These are phyloP conservation scores for Parotia lawesii DNA, from an alignment of 2,113 vertebrate species.

Conservation along the genomic window DNA sequence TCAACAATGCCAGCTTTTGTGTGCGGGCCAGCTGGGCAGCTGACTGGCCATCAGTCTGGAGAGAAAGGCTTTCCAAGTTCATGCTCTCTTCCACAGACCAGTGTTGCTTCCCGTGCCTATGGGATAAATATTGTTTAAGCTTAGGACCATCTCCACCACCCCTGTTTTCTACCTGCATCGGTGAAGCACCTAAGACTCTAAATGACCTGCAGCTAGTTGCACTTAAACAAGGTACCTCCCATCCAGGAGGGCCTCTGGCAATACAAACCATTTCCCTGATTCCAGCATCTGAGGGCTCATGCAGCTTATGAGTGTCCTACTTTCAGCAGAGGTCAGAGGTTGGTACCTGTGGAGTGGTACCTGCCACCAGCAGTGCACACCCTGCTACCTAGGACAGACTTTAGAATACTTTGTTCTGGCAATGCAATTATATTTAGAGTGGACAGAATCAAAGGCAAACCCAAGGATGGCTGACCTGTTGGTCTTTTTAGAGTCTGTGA, in stretches of 20 bases:
- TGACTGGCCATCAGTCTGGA: constrained; percentile 66
- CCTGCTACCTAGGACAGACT: neutral
- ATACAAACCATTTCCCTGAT: neutral
- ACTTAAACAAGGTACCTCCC: neutral
- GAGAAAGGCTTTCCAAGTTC: constrained; percentile 30
- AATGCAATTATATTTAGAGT: neutral
- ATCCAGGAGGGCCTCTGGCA: neutral
- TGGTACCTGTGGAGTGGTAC: neutral
- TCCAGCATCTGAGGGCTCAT: neutral
- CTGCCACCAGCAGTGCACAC: neutral
- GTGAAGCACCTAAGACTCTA: neutral
- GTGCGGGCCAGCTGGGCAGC: constrained; percentile 76
- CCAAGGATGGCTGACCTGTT: constrained; percentile 70
- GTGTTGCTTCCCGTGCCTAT: constrained; percentile 52
- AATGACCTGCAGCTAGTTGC: neutral
- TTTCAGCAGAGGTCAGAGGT: neutral
- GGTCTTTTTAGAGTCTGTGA: neutral
- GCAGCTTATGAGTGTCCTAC: fast-evolving
- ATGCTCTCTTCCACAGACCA: constrained; percentile 72
- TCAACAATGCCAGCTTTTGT: constrained; percentile 82
- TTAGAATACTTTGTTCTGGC: neutral
- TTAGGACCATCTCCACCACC: neutral
- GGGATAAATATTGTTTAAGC: neutral
- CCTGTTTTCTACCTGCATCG: neutral
- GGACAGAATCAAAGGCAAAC: neutral